Conservation (phyloP, 1,140 invertebrate species). For the Rhizoglyphus robini region DNA sequence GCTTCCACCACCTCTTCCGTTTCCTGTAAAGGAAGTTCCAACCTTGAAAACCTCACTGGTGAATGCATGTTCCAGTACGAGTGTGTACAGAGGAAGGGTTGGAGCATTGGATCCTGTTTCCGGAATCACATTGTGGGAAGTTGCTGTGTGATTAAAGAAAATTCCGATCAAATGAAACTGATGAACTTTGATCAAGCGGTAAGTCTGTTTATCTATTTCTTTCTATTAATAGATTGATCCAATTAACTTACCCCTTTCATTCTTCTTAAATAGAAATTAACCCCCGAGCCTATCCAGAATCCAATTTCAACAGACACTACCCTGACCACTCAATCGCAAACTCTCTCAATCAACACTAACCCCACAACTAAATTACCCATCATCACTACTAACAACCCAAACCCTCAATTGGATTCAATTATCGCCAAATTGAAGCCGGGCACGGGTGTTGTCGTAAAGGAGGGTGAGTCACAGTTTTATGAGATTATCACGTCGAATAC, state of each 20-base stretch:
- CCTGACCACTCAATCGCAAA: no score
- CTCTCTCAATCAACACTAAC: no score
- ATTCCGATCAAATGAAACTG: background rate
- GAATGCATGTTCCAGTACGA: background rate
- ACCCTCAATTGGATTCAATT: background rate
- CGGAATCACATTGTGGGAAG: background rate
- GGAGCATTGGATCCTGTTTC: background rate
- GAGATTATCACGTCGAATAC: background rate
- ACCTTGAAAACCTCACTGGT: background rate
- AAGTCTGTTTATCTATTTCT: no score
- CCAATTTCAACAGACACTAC: no score
- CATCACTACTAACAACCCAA: background rate
- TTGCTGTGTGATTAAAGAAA: slow-evolving; percentile 8
- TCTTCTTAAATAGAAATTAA: background rate
- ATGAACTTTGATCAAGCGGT: background rate
- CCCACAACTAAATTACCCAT: background rate
- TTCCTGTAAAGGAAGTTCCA: no score
- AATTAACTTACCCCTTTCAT: background rate
- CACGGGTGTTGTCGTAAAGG: background rate
- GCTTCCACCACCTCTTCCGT: no score
- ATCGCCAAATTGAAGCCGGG: background rate
- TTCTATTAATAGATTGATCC: background rate
- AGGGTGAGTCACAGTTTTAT: background rate
- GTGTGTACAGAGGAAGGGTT: background rate
- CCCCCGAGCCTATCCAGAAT: no score